Conservation (phyloP, 2,888 invertebrate species). For the Standfussiana lucernea region DNA sequence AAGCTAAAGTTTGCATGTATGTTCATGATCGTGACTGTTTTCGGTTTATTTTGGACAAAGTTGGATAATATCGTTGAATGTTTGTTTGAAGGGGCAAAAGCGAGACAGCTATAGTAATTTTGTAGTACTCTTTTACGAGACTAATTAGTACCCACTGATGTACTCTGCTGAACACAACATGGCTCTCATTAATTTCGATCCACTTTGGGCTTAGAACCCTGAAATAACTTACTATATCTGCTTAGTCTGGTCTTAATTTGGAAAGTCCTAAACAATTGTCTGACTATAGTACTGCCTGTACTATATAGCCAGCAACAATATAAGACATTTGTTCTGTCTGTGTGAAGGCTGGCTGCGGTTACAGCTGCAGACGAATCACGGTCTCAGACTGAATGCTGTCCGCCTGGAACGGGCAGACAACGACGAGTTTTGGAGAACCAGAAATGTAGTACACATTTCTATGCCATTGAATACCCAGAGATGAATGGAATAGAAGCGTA, state of each 20-base stretch:
- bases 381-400: constrained; percentile 40
- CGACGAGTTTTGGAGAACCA: constrained; percentile 22
- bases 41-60: background rate
- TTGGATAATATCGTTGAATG: background rate
- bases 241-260: background rate
- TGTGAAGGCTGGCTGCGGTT: constrained; percentile 59
- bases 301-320: background rate
- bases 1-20: constrained; percentile 29
- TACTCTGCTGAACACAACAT: background rate
- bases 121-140: background rate
- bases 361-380: constrained; percentile 63
- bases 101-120: background rate
- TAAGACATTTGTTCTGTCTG: constrained; percentile 3
- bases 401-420: background rate
- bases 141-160: background rate
- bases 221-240: background rate
- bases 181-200: background rate
- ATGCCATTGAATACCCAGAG: background rate
- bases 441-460: background rate
- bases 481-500: background rate
- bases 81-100: background rate
- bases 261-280: background rate
- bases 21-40: constrained; percentile 4
- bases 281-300: too few relatives aligned
- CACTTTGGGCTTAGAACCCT: background rate